Evolutionary conservation across 2,797 vertebrate genomes (phyloP).

Genomic region (Chromis chromis): DNA sequence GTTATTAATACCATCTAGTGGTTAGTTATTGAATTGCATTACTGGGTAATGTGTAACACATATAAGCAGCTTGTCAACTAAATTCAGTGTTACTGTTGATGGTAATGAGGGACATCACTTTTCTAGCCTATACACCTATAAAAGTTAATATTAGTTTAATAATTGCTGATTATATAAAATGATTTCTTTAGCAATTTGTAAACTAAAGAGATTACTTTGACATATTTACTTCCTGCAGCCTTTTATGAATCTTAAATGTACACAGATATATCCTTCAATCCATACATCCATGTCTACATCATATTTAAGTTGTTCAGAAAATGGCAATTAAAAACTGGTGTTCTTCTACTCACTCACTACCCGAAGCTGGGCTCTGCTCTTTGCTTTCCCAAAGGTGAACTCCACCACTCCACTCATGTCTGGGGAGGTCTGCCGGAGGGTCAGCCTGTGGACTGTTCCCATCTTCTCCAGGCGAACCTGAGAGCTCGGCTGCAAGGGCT

Average conservation of each 20-base stretch:
- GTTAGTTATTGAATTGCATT: conserved; percentile 11
- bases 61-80: not conserved
- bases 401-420: conserved; percentile 84
- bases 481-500: conserved; percentile 72
- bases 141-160: not conserved
- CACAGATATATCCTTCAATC: no score
- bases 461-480: conserved; percentile 79
- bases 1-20: conserved; percentile 46
- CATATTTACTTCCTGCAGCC: not conserved
- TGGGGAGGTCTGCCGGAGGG: conserved; percentile 74
- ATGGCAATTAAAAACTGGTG: no score
- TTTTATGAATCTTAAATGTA: not conserved
- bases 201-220: not conserved
- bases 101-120: not conserved
- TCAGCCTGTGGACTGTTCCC: conserved; percentile 83
- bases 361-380: conserved; percentile 82
- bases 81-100: not conserved
- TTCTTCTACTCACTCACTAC: conserved; percentile 70
- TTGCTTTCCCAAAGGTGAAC: conserved; percentile 80
- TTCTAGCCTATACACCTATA: not conserved
- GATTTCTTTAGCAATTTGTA: not conserved
- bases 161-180: not conserved
- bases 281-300: no score
- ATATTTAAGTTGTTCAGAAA: no score
- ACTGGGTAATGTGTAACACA: not conserved